phyloP scores from a whole-genome alignment of 2,888 invertebrate species.

The Pachydiplax longipennis region DNA sequence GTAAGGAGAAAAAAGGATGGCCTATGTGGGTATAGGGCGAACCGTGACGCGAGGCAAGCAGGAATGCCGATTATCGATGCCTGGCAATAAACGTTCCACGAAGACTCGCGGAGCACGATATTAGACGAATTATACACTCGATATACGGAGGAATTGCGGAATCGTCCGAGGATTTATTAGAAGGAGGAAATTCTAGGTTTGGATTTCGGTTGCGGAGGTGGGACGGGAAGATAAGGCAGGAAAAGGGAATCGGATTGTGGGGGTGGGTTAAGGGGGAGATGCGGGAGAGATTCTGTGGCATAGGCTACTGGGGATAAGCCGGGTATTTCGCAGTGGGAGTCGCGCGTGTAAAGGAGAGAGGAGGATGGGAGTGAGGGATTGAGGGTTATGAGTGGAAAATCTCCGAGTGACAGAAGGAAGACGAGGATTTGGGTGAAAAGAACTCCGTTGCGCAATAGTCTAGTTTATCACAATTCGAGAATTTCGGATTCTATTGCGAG shows the following conservation, averaged over 20 bases:
- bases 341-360: background rate
- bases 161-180: background rate
- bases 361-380: background rate
- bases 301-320: background rate
- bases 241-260: background rate
- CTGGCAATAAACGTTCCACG: no score
- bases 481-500: background rate
- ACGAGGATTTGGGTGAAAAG: slow-evolving; percentile 20
- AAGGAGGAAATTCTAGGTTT: background rate
- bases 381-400: slow-evolving; percentile 13
- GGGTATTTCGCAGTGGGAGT: slow-evolving; percentile 6
- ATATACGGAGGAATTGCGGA: background rate
- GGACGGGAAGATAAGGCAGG: background rate
- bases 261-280: background rate
- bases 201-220: background rate
- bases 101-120: no score
- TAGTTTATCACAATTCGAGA: background rate
- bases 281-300: background rate
- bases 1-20: background rate
- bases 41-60: background rate
- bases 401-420: background rate
- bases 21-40: background rate
- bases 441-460: background rate
- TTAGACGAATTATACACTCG: no score
- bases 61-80: no score